Evolutionary conservation across 1,140 invertebrate genomes (phyloP).

Genomic region (Drosophila ogumai): DNA sequence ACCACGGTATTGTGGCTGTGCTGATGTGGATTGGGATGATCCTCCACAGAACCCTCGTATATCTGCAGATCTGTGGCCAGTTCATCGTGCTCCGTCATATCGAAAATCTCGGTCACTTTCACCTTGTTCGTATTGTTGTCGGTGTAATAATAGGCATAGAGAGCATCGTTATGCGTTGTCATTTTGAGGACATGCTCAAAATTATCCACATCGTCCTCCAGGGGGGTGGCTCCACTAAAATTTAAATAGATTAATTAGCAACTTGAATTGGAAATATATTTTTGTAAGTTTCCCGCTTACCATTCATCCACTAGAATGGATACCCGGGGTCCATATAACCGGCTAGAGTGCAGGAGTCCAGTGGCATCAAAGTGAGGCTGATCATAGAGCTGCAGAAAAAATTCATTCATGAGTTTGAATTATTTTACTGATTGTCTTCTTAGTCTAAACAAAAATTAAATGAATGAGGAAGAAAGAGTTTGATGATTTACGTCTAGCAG

Average conservation of each 20-base stretch:
- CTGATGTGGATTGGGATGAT: conserved; percentile 66
- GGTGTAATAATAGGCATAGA: conserved; percentile 96
- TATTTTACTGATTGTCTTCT: neutral
- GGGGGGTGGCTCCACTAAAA: conserved; percentile 60
- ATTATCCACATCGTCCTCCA: conserved; percentile 88
- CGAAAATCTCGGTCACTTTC: conserved; percentile 94
- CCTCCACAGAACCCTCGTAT: conserved; percentile 67
- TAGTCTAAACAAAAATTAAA: neutral
- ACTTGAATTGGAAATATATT: neutral
- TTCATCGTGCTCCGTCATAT: conserved; percentile 89
- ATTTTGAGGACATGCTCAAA: conserved; percentile 95
- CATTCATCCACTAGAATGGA: conserved; percentile 82
- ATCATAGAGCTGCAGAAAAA: conserved; percentile 65
- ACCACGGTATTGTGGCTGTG: conserved; percentile 70
- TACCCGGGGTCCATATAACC: conserved; percentile 76
- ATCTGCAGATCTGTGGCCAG: conserved; percentile 70
- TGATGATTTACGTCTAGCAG: neutral
- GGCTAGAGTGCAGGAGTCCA: conserved; percentile 75
- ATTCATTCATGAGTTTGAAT: neutral
- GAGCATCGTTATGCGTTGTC: conserved; percentile 92
- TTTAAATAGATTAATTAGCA: neutral
- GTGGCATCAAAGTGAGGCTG: conserved; percentile 81
- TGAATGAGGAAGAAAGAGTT: neutral
- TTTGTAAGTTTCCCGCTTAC: conserved; percentile 29
- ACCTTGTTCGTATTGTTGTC: conserved; percentile 92